A percentile compares a stretch with the other conserved stretches of the same genome.
These are phyloP conservation scores for Drosophila nigricruria DNA, from an alignment of 2,888 invertebrate genomes.

Conservation along the genomic window DNA sequence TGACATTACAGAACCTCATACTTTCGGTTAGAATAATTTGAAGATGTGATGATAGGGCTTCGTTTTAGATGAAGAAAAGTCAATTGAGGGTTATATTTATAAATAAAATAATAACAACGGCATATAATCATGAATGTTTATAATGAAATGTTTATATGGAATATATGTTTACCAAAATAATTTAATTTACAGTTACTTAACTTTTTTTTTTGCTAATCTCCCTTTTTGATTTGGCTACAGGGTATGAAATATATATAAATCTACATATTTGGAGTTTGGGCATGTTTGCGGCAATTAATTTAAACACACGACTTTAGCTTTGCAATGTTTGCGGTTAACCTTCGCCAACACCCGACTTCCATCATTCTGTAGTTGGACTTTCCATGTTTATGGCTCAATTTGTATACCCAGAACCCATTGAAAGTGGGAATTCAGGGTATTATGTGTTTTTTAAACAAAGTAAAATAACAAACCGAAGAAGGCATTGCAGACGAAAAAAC, in stretches of 20 bases:
- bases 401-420: conserved; percentile 9
- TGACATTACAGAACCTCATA: neutral
- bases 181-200: too few relatives aligned
- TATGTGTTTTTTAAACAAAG: neutral
- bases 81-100: too few relatives aligned
- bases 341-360: conserved; percentile 19
- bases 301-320: conserved; percentile 74
- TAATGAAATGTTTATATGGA: neutral
- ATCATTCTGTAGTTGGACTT: conserved; percentile 5
- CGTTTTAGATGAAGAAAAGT: too few relatives aligned
- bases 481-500: neutral
- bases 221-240: neutral
- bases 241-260: conserved; percentile 44
- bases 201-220: too few relatives aligned
- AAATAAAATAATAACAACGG: too few relatives aligned
- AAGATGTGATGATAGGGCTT: too few relatives aligned
- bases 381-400: conserved; percentile 45
- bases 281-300: conserved; percentile 81
- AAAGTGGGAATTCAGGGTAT: neutral
- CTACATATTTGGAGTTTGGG: conserved; percentile 52
- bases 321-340: conserved; percentile 82
- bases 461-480: too few relatives aligned
- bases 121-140: neutral
- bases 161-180: too few relatives aligned
- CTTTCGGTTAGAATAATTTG: neutral